Base-by-base conservation (phyloP, 2,113 vertebrate species). In the Pavo muticus region DNA sequence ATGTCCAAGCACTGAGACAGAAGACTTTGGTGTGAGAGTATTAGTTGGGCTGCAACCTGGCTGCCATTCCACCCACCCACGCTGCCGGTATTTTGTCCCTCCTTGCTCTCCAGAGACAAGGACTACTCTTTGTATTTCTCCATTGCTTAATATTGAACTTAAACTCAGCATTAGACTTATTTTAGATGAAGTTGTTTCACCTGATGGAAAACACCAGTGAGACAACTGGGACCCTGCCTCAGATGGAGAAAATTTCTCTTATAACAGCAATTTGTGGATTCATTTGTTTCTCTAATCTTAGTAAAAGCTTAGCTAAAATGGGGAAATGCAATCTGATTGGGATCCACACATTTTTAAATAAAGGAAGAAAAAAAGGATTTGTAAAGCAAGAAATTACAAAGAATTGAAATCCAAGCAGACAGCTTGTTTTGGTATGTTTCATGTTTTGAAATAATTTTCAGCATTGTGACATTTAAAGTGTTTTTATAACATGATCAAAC, bases 391-490 rank as follows among this genome's bases (percentile, higher is more conserved):
- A 80, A 86, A 74, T 85, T 0, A 2, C 32, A 4, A 75, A 64
- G 1, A 77, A 78, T 24, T 44, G 0, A 91, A 87, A 84, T 65
- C 0, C 0, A 83, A 72, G 18, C 5, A 23, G 16, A 56, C 5
- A 3, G 40, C 7, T 45, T 63, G 3, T 29, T 23, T 29, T 9
- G 2, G 0, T 42, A 32, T 20, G 68, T 75, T 57, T n/a, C 3
- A 3, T 45, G 16, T 32, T 88, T 67, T 71, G 19, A 39, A 32
- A 16, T 71, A 21, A 21, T 68, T 87, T 94, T 78, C 40, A 52
- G 20, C 35, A 70, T 11, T 29, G 35, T 37, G 18, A 35, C 7
- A 29, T 61, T 79, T 30, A 52, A 81, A 60, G 23, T 52, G 25
- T 45, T 78, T 85, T 57, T 21, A 4, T 42, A 72, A 42, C 8